These are phyloP conservation scores for Volucella inanis DNA, from an alignment of 2,888 invertebrate genomes.

Conservation along the genomic window DNA sequence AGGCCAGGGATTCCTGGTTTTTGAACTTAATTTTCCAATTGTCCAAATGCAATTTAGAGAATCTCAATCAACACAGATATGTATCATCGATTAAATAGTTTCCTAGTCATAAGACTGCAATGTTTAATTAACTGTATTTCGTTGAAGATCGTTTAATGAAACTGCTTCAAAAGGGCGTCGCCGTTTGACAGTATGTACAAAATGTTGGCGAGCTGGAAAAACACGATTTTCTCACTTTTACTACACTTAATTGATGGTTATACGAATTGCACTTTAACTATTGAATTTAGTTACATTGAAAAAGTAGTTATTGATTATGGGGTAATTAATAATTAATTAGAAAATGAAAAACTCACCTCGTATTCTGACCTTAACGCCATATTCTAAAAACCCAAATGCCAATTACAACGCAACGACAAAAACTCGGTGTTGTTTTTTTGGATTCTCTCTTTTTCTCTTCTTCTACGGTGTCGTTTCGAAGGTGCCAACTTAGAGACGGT, in stretches of 20 bases:
- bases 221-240: conserved; percentile 34
- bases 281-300: conserved; percentile 50
- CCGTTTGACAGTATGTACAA: conserved; percentile 49
- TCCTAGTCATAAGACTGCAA: conserved; percentile 13
- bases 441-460: conserved; percentile 47
- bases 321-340: conserved; percentile 11
- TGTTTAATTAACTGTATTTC: conserved; percentile 64
- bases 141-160: conserved; percentile 28
- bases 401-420: conserved; percentile 53
- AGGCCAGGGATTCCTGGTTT: background rate
- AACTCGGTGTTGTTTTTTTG: conserved; percentile 65
- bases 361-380: conserved; percentile 83
- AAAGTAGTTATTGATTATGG: conserved; percentile 21
- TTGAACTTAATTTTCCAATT: conserved; percentile 3
- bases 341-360: conserved; percentile 80
- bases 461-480: conserved; percentile 35
- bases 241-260: conserved; percentile 19
- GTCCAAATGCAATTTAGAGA: background rate
- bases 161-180: conserved; percentile 68
- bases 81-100: background rate
- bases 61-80: background rate
- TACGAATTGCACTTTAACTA: conserved; percentile 58
- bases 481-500: conserved; percentile 44
- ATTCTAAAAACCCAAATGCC: conserved; percentile 78
- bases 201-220: background rate